Conservation (phyloP, 1,140 invertebrate genomes). For the Carcinoscorpius rotundicauda region DNA sequence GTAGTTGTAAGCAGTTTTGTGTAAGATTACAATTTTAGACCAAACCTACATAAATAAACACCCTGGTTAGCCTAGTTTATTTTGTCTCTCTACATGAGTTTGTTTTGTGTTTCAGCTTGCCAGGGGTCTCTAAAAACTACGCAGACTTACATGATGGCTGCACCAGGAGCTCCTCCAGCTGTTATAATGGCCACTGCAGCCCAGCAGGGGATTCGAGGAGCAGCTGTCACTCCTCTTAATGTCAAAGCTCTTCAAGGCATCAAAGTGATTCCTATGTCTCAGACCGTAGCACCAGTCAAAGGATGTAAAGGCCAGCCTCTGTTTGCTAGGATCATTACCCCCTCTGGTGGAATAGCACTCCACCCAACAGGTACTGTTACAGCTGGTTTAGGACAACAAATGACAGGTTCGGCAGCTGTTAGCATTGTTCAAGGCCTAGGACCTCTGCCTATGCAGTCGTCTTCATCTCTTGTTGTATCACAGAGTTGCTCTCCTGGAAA, state of each 20-base stretch:
- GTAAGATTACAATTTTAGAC: not conserved
- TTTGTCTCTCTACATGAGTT: not conserved
- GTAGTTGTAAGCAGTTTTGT: not conserved
- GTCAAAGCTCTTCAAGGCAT: slow-evolving; percentile 6
- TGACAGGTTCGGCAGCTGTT: slow-evolving; percentile 1
- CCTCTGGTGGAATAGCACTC: slow-evolving; percentile 2
- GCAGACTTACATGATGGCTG: slow-evolving; percentile 5
- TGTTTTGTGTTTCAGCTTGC: not conserved
- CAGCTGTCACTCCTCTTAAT: slow-evolving; percentile 1
- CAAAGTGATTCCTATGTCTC: slow-evolving; percentile 10
- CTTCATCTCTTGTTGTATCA: too few species aligned
- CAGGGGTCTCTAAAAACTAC: slow-evolving; percentile 7
- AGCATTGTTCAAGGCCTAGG: not conserved
- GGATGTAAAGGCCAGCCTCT: not conserved
- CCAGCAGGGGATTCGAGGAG: slow-evolving; percentile 1
- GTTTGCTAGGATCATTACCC: slow-evolving; percentile 8
- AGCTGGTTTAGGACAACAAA: not conserved
- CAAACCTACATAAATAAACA: not conserved
- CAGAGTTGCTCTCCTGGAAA: too few species aligned
- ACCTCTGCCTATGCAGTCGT: not conserved
- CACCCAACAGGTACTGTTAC: not conserved
- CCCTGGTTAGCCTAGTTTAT: not conserved
- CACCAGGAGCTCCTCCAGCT: not conserved
- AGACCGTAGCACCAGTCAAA: not conserved
- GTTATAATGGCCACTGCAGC: not conserved